These are phyloP conservation scores for Habroteleia sp. DNA, from an alignment of 2,888 invertebrate species.

Conservation along the genomic window DNA sequence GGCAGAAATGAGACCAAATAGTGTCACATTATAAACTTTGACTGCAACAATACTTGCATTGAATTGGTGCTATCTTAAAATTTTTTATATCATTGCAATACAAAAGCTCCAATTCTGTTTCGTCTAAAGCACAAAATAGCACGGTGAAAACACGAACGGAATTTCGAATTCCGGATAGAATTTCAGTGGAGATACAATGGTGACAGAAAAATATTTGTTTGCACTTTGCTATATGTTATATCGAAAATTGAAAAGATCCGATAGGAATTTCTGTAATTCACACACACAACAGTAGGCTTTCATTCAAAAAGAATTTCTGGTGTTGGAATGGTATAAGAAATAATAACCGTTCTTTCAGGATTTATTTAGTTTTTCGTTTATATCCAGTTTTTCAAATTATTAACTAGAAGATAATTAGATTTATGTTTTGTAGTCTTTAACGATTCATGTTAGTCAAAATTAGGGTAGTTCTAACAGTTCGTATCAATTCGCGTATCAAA, in stretches of 20 bases:
- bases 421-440: constrained; percentile 16
- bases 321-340: too few relatives aligned
- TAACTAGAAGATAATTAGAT: constrained; percentile 9
- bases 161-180: constrained; percentile 2
- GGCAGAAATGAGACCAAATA: constrained; percentile 48
- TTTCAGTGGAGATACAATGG: neutral
- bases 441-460: too few relatives aligned
- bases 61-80: constrained; percentile 26
- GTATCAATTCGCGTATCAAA: constrained; percentile 42
- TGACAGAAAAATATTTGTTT: constrained; percentile 4
- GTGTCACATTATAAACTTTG: constrained; percentile 53
- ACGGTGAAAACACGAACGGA: neutral
- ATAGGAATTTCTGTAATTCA: too few relatives aligned
- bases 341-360: too few relatives aligned
- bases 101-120: constrained; percentile 18
- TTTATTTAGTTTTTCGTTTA: too few relatives aligned
- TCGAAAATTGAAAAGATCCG: too few relatives aligned
- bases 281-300: too few relatives aligned
- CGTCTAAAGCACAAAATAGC: constrained; percentile 4
- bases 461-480: constrained; percentile 19
- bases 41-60: constrained; percentile 27
- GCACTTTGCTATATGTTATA: too few relatives aligned
- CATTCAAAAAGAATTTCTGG: too few relatives aligned
- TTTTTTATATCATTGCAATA: constrained; percentile 38
- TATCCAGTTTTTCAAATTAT: too few relatives aligned